Percentiles rank a stretch among this genome's conserved stretches.
phyloP scores from a whole-genome alignment of 2,888 invertebrate genomes.

The Crossocerus cetratus region DNA sequence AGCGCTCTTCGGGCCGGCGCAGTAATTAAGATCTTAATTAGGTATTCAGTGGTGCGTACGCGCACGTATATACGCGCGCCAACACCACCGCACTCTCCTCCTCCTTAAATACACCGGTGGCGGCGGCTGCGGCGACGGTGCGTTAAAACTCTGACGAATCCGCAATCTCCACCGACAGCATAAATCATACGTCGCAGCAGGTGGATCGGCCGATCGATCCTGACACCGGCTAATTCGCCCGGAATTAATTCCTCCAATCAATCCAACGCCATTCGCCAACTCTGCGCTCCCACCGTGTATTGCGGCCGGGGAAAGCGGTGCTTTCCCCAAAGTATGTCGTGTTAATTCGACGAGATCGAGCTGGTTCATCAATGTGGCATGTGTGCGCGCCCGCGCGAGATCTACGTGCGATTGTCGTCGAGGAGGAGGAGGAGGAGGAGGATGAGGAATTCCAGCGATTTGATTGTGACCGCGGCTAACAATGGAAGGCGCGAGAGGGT shows the following conservation, averaged over 20 bases:
- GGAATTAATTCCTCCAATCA: conserved; percentile 25
- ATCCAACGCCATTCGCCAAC: too few species aligned
- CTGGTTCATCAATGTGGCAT: conserved; percentile 25
- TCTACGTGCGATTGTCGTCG: conserved; percentile 24
- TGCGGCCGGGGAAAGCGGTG: neutral
- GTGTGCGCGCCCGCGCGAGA: conserved; percentile 25
- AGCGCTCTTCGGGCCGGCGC: conserved; percentile 53
- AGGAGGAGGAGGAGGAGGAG: neutral
- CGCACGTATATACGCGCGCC: conserved; percentile 35
- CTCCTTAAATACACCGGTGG: conserved; percentile 23
- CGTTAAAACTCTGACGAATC: conserved; percentile 43
- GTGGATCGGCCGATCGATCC: conserved; percentile 21
- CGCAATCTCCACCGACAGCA: conserved; percentile 23
- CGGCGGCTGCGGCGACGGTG: conserved; percentile 39
- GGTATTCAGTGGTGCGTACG: conserved; percentile 67
- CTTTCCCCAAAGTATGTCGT: neutral
- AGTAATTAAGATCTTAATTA: conserved; percentile 74
- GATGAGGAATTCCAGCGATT: conserved; percentile 41
- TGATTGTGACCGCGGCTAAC: conserved; percentile 48
- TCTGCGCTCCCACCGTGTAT: too few species aligned
- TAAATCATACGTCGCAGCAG: conserved; percentile 25
- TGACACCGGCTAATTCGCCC: conserved; percentile 29
- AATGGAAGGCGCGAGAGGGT: conserved; percentile 26
- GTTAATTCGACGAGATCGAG: conserved; percentile 33
- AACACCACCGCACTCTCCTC: neutral